Conservation (phyloP, 2,797 vertebrate species). For the Oryzias sinensis region DNA sequence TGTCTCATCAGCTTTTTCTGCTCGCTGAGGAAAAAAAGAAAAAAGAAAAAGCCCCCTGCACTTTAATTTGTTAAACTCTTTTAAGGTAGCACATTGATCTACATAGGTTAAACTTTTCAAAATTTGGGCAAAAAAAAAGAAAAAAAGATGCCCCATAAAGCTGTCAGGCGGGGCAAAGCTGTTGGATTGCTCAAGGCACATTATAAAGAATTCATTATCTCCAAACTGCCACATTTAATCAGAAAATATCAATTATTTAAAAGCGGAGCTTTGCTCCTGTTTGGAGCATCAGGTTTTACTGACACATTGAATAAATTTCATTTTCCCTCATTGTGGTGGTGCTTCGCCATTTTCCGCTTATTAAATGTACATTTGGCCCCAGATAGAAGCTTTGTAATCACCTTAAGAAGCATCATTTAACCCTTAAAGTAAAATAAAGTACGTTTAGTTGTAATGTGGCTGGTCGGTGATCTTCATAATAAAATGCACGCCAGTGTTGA, state of each 20-base stretch:
- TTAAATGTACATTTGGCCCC: slow-evolving; percentile 44
- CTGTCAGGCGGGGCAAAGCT: slow-evolving; percentile 88
- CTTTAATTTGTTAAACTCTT: slow-evolving; percentile 99
- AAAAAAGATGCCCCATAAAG: slow-evolving; percentile 90
- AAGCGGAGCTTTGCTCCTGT: slow-evolving; percentile 85
- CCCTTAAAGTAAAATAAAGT: slow-evolving; percentile 70
- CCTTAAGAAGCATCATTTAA: slow-evolving; percentile 61
- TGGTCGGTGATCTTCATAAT: slow-evolving; percentile 27
- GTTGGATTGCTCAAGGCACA: slow-evolving; percentile 91
- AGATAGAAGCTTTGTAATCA: slow-evolving; percentile 63
- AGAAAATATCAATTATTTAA: slow-evolving; percentile 97
- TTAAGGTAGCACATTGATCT: slow-evolving; percentile 99
- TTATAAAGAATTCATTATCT: slow-evolving; percentile 94
- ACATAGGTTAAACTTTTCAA: slow-evolving; percentile 99
- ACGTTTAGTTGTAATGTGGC: slow-evolving; percentile 71
- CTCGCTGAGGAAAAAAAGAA: slow-evolving; percentile 91
- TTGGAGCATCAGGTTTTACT: slow-evolving; percentile 80
- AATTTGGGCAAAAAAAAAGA: slow-evolving; percentile 90
- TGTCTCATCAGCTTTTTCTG: slow-evolving; percentile 99
- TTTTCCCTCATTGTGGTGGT: slow-evolving; percentile 24
- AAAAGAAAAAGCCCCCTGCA: slow-evolving; percentile 95
- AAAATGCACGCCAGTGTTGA: slow-evolving; percentile 79
- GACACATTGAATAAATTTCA: slow-evolving; percentile 63
- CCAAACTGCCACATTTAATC: slow-evolving; percentile 92
- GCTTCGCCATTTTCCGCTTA: slow-evolving; percentile 22